Base-by-base conservation (phyloP, 1,140 invertebrate species). In the Brachionus sp. region DNA sequence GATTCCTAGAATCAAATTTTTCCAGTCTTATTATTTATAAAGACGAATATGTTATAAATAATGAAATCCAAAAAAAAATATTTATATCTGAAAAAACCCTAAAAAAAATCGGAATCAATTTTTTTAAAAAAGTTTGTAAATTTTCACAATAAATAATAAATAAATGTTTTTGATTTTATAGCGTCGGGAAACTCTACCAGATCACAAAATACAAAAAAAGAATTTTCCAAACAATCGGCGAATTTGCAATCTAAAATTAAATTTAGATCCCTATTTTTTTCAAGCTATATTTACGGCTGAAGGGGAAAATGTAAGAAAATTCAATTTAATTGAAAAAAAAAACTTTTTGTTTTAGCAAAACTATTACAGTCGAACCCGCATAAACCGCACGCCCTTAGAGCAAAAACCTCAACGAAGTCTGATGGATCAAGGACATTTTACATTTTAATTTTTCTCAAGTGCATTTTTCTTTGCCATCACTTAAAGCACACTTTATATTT, bases 241-340 rank as follows among this genome's bases (percentile, higher is more conserved):
- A 13, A 39, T 75, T 25, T 75, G 70, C 25, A 75, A 75, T 75
- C 29, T 75, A 2, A 46, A 46, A 10, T 5, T 75, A 25, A 75
- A 46, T 46, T 23, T 75, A 13, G 70, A 75, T 46, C 70, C 70
- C 13, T 75, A 13, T 75, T 75, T 75, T 46, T 75, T 50, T 46
- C 9, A 46, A 25, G 9, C 19, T 3, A 50, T 75, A 25, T 75
- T 25, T 9, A 46, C 46, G 5, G 19, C 39, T 35, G 70, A 75
- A 75, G 70, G 70, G 1, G 12, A 75, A 12, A 46, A 46, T 29
- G 70, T 75, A 39, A 70, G 64, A 5, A 50, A 50, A 50, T 9
- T 64, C 19, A 64, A 25, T 25, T 62, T 62, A n/a, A 19, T 62
- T 62, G 0, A 7, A 5, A 16, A 10, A 44, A 5, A 7, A 44